Evolutionary conservation across 1,140 invertebrate genomes (phyloP), one percentile per base, ranked within the genome.

Genomic region (Tetraneura akinire): DNA sequence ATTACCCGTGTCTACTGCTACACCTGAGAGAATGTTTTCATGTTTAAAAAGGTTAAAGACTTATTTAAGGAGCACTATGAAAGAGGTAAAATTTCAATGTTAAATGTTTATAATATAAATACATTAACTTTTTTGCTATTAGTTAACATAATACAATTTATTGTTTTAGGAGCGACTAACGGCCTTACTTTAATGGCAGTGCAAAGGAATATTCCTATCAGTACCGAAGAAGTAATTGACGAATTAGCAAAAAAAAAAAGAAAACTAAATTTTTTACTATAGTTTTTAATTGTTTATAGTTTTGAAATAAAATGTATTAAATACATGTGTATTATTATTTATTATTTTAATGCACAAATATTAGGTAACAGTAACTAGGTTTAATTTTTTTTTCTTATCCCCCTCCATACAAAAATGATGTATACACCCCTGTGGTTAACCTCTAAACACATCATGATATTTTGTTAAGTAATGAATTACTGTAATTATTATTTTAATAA

Each of bases 401-500:
- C n/a, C n/a, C n/a, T n/a, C n/a, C n/a, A n/a, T n/a, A n/a, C n/a
- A n/a, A n/a, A n/a, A n/a, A n/a, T n/a, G n/a, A n/a, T n/a, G 32
- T 37, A 37, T 37, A 37, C 32, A 37, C 3, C 32, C 8, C 3
- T 37, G 3, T 23, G 66, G 47, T 21, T 16, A 42, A 21, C 66
- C 42, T 70, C 66, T n/a, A 13, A 70, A 70, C 10, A 42, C 42
- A 42, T 21, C 32, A 47, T 70, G 18, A 14, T 47, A 8, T 18
- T 37, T 68, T 45, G 29, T 37, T 18, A 68, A 68, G n/a, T 42
- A 42, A 42, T 47, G 42, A 4, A 70, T 70, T 21, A 70, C 32
- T 42, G 66, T 16, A 42, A 70, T 70, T 42, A 70, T 70, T 21
- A 37, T 37, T 21, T 21, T 11, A 23, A 70, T 42, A 21, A 70